phyloP scores from a whole-genome alignment of 2,888 invertebrate species.

The Leucophenga montana region DNA sequence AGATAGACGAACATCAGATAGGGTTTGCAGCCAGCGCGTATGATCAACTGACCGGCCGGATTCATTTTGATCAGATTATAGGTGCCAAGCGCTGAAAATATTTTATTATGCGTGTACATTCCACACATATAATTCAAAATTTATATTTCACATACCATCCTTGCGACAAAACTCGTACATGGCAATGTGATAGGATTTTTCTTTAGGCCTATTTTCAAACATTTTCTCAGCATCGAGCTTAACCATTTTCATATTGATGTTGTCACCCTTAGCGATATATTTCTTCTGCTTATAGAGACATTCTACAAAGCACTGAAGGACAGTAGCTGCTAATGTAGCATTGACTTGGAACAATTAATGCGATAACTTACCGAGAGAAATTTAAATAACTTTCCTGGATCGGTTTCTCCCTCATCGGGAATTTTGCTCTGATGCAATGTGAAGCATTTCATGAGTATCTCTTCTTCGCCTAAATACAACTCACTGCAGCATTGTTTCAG shows the following conservation, averaged over 20 bases:
- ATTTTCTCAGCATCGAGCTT: constrained; percentile 52
- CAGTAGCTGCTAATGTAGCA: no score
- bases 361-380: constrained; percentile 54
- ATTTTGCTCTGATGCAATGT: constrained; percentile 52
- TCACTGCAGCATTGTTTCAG: constrained; percentile 50
- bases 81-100: constrained; percentile 31
- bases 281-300: constrained; percentile 58
- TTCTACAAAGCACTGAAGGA: constrained; percentile 56
- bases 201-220: constrained; percentile 50
- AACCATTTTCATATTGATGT: constrained; percentile 61
- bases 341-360: no score
- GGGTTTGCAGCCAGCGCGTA: constrained; percentile 53
- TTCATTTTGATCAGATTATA: constrained; percentile 44
- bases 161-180: constrained; percentile 53
- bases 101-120: not conserved
- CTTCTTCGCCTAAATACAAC: constrained; percentile 44
- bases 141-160: constrained; percentile 37
- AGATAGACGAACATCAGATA: constrained; percentile 53
- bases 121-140: not conserved
- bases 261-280: constrained; percentile 57
- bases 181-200: constrained; percentile 50
- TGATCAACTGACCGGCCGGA: constrained; percentile 42
- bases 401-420: constrained; percentile 42
- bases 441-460: constrained; percentile 50
- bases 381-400: constrained; percentile 38